Conservation (phyloP, 1,140 invertebrate genomes). For the Drosophila nasuta region DNA sequence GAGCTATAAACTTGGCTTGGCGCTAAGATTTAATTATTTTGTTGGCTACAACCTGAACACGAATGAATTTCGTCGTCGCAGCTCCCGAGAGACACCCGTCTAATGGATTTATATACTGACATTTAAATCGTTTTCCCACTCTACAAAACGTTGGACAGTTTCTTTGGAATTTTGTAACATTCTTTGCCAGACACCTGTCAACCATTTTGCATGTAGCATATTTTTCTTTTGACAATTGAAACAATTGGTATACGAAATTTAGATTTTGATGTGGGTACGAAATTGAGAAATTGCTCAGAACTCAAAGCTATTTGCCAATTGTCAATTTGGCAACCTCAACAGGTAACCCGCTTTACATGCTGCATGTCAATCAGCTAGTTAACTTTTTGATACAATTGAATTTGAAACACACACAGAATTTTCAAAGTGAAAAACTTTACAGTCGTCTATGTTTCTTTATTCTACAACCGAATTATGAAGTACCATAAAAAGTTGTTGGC, state of each 20-base stretch:
- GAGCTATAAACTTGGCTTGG: background rate
- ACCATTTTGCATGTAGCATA: conserved; percentile 1
- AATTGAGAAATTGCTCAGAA: background rate
- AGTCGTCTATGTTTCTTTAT: background rate
- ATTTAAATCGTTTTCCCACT: conserved; percentile 12
- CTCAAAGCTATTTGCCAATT: background rate
- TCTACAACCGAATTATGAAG: conserved; percentile 46
- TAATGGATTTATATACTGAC: conserved; percentile 14
- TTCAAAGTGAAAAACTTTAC: background rate
- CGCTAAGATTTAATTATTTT: background rate
- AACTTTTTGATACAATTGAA: conserved; percentile 3
- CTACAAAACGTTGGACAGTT: background rate
- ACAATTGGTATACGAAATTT: background rate
- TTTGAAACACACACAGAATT: background rate
- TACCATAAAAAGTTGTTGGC: conserved; percentile 48
- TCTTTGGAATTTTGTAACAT: background rate
- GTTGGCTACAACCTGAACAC: background rate
- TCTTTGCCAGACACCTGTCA: conserved; percentile 26
- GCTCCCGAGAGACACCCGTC: background rate
- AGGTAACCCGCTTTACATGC: background rate
- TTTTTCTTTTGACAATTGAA: background rate
- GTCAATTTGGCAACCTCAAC: background rate
- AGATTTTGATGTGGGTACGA: conserved; percentile 10
- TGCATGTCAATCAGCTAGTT: background rate
- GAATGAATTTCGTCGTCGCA: background rate